Evolutionary conservation across 2,113 vertebrate species (phyloP).

Genomic region (Gobiocypris rarus): DNA sequence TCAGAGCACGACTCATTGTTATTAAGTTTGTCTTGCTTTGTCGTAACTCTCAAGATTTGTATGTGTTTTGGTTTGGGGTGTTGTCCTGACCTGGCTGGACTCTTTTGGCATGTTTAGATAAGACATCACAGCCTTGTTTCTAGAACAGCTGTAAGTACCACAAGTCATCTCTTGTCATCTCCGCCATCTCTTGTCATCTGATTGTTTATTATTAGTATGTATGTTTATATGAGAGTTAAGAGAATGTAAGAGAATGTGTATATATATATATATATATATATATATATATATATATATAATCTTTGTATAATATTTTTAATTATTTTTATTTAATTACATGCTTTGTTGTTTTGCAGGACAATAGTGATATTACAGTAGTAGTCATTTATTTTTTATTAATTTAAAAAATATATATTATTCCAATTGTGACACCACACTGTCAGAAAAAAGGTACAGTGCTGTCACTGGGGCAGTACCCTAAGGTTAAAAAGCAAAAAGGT

Average conservation of each 20-base stretch:
- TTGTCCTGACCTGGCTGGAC: constrained; percentile 37
- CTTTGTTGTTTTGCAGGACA: not conserved
- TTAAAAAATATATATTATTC: too few relatives aligned
- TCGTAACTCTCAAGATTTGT: not conserved
- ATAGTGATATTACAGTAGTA: not conserved
- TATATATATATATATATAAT: too few relatives aligned
- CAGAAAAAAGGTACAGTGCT: too few relatives aligned
- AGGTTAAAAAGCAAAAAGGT: too few relatives aligned
- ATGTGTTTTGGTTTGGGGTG: constrained; percentile 17
- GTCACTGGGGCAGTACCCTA: too few relatives aligned
- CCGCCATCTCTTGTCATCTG: not conserved
- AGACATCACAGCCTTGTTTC: constrained; percentile 49
- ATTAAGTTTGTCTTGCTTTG: constrained; percentile 33
- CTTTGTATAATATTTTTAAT: too few relatives aligned
- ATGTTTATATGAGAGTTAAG: not conserved
- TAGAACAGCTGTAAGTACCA: constrained; percentile 63
- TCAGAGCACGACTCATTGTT: not conserved
- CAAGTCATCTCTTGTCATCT: constrained; percentile 49
- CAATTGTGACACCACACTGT: not conserved
- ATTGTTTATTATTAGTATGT: constrained; percentile 19
- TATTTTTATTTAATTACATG: too few relatives aligned
- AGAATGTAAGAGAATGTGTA: not conserved
- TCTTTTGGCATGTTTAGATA: constrained; percentile 42
- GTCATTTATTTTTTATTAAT: too few relatives aligned
- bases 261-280: too few relatives aligned